Conservation (phyloP, 1,140 invertebrate species). For the Cotesia vestalis region DNA sequence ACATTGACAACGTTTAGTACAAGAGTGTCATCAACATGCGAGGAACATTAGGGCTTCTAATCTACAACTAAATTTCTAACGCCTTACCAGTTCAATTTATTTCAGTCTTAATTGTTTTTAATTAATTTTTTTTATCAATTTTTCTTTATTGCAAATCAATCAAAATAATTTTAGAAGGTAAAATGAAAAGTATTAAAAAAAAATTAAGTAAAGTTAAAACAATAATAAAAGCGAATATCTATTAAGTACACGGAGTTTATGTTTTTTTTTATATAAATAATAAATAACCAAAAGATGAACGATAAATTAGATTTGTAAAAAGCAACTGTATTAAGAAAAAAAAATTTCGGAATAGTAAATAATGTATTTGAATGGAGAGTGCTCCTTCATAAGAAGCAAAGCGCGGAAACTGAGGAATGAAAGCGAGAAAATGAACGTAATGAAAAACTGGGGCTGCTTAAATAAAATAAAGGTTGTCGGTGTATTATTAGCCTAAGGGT, state of each 20-base stretch:
- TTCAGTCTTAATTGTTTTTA: background rate
- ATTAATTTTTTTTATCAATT: too few relatives aligned
- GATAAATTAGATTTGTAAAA: background rate
- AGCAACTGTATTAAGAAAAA: background rate
- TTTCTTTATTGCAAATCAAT: too few relatives aligned
- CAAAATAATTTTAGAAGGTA: too few relatives aligned
- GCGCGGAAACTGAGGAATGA: constrained; percentile 33
- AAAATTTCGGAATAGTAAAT: constrained; percentile 20
- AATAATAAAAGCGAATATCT: too few relatives aligned
- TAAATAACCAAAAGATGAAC: too few relatives aligned
- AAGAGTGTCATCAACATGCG: constrained; percentile 49
- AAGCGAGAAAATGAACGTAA: constrained; percentile 61
- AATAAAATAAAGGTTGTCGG: constrained; percentile 65
- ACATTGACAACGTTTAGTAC: background rate
- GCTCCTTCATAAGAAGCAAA: constrained; percentile 11
- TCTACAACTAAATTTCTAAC: constrained; percentile 47
- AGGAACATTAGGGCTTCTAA: constrained; percentile 58
- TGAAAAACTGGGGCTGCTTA: constrained; percentile 65
- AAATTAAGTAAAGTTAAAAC: too few relatives aligned
- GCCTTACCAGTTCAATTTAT: constrained; percentile 1
- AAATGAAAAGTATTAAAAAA: too few relatives aligned
- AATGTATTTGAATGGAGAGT: constrained; percentile 23
- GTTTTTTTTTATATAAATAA: too few relatives aligned
- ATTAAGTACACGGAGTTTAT: too few relatives aligned
- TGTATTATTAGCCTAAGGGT: constrained; percentile 58